Percentiles rank a stretch among this genome's conserved stretches.
Evolutionary conservation across 2,797 vertebrate species (phyloP).

Genomic region (Centroberyx gerrardi): DNA sequence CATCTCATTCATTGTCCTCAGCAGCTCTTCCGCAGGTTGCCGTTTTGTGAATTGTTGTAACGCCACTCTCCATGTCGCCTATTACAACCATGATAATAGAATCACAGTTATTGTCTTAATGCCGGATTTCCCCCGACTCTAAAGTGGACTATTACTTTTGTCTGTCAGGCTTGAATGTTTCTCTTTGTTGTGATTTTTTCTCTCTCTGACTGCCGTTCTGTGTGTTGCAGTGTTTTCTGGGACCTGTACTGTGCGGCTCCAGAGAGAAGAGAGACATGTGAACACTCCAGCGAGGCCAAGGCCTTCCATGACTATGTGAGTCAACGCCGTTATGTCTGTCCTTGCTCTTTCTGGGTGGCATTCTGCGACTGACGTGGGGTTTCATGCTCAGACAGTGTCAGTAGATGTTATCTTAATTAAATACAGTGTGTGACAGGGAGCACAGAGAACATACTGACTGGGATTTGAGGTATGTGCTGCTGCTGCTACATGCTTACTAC

Average conservation of each 20-base stretch:
- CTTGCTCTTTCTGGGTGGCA: not conserved
- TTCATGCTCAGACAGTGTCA: not conserved
- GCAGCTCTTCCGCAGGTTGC: slow-evolving; percentile 32
- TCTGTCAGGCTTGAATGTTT: slow-evolving; percentile 4
- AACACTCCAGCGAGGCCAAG: slow-evolving; percentile 94
- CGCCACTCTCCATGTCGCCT: slow-evolving; percentile 8
- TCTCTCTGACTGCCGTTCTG: slow-evolving; percentile 18
- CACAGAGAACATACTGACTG: not conserved
- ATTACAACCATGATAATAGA: slow-evolving; percentile 34
- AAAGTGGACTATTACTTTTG: slow-evolving; percentile 24
- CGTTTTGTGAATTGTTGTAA: slow-evolving; percentile 13
- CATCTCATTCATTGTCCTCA: slow-evolving; percentile 39
- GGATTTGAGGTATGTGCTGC: slow-evolving; percentile 4
- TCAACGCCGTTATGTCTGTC: slow-evolving; percentile 47
- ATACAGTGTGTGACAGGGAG: slow-evolving; percentile 5
- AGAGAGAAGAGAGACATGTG: slow-evolving; percentile 93
- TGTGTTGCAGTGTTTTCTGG: slow-evolving; percentile 92
- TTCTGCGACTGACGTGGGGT: not conserved
- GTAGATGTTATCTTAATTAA: not conserved
- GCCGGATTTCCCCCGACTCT: slow-evolving; percentile 19
- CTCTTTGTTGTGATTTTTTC: not conserved
- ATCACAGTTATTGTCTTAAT: slow-evolving; percentile 23
- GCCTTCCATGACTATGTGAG: slow-evolving; percentile 98
- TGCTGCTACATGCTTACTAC: too few species aligned
- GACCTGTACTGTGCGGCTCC: slow-evolving; percentile 96